Evolutionary conservation across 2,797 vertebrate genomes (phyloP).

Genomic region (Chaetophractus vellerosus): DNA sequence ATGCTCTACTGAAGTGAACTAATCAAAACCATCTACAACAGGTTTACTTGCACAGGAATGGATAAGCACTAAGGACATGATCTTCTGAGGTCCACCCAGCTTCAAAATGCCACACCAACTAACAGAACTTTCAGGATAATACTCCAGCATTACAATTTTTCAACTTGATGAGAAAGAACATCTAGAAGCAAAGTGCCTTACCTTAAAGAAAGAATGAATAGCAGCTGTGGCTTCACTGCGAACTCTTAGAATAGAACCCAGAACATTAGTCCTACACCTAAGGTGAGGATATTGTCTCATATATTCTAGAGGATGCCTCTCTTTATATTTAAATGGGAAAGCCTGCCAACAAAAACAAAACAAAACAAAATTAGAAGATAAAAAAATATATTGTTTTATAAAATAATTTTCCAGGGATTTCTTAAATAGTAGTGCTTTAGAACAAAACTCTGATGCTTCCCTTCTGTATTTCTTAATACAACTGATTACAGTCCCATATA

Average conservation of each 20-base stretch:
- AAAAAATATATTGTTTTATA: conserved; percentile 23
- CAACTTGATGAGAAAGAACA: not conserved
- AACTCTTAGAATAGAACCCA: conserved; percentile 94
- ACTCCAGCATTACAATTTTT: not conserved
- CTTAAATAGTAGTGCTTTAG: conserved; percentile 41
- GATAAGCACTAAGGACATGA: too few relatives aligned
- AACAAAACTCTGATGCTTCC: conserved; percentile 37
- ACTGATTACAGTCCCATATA: not conserved
- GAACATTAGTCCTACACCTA: conserved; percentile 93
- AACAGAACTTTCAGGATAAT: conserved; percentile 16
- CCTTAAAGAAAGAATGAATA: conserved; percentile 96
- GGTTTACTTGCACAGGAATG: too few relatives aligned
- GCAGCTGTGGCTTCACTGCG: conserved; percentile 95
- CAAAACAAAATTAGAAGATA: conserved; percentile 36
- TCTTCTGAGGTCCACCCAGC: too few relatives aligned
- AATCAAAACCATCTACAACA: too few relatives aligned
- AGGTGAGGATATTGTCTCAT: conserved; percentile 95
- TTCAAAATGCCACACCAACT: not conserved
- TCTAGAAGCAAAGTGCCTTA: conserved; percentile 81
- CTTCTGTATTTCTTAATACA: conserved; percentile 26
- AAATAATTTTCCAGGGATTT: conserved; percentile 50
- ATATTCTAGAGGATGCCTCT: conserved; percentile 93
- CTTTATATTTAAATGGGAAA: conserved; percentile 95
- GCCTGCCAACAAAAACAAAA: conserved; percentile 80
- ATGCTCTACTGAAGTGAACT: too few relatives aligned